These are phyloP conservation scores for Sminthurinus aureus DNA, from an alignment of 2,888 invertebrate genomes.

Conservation along the genomic window DNA sequence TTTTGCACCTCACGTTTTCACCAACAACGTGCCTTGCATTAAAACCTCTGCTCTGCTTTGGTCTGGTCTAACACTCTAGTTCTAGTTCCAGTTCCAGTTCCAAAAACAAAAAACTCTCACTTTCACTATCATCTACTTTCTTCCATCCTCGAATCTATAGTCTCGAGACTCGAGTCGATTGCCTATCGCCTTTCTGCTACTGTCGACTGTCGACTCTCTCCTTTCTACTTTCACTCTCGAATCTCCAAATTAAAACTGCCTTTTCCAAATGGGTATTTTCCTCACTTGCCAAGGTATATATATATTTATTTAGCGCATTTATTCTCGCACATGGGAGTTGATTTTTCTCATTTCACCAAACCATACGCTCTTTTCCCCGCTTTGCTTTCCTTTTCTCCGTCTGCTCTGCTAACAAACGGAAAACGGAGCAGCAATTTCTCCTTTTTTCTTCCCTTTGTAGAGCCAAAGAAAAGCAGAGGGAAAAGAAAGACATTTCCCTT, in stretches of 20 bases:
- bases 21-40: slow-evolving; percentile 23
- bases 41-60: background rate
- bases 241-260: slow-evolving; percentile 29
- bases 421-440: background rate
- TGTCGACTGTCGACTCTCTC: slow-evolving; percentile 2
- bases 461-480: background rate
- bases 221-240: background rate
- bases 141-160: too few species aligned
- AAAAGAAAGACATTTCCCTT: too few species aligned
- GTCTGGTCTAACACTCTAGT: too few species aligned
- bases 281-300: slow-evolving; percentile 26
- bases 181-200: too few species aligned
- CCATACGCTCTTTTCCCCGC: background rate
- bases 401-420: background rate
- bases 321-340: background rate
- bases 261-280: slow-evolving; percentile 29
- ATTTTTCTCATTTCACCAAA: background rate
- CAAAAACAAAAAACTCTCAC: background rate
- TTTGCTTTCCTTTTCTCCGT: background rate
- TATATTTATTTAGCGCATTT: slow-evolving; percentile 35
- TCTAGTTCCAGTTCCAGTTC: background rate
- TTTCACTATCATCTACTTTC: too few species aligned
- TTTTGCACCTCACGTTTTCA: slow-evolving; percentile 20
- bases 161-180: too few species aligned
- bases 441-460: background rate